Conservation (phyloP, 2,797 vertebrate genomes). For the Erpetoichthys calabaricus region DNA sequence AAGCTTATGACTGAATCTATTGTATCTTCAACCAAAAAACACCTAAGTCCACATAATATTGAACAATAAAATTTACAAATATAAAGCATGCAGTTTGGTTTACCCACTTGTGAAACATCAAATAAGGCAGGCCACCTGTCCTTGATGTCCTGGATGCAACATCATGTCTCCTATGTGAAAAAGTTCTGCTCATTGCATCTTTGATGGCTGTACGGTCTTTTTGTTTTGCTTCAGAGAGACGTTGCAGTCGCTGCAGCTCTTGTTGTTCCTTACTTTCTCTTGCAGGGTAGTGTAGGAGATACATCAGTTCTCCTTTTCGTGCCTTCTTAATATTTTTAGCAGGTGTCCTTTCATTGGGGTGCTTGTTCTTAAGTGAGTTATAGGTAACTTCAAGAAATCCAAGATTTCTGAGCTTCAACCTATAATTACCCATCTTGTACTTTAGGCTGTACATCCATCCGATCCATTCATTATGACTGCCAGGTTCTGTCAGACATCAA, state of each 20-base stretch:
- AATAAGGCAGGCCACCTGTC: conserved; percentile 19
- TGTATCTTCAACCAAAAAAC: conserved; percentile 5
- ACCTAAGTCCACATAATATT: conserved; percentile 11
- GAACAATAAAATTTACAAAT: conserved; percentile 8
- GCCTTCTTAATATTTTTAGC: conserved; percentile 16
- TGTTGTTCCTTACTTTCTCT: conserved; percentile 13
- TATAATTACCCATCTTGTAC: conserved; percentile 18
- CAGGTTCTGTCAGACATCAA: conserved; percentile 15
- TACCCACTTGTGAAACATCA: conserved; percentile 16
- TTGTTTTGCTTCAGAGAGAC: conserved; percentile 1
- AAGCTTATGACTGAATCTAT: neutral
- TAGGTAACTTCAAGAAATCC: conserved; percentile 16
- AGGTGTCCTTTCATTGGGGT: conserved; percentile 10
- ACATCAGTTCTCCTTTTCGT: conserved; percentile 16
- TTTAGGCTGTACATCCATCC: conserved; percentile 13
- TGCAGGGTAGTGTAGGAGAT: conserved; percentile 9
- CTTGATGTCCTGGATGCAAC: conserved; percentile 16
- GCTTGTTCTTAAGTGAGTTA: conserved; percentile 18
- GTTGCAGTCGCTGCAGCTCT: conserved; percentile 3
- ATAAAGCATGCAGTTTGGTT: conserved; percentile 6
- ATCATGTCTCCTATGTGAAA: conserved; percentile 13
- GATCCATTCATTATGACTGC: conserved; percentile 10
- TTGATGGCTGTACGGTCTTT: too few species aligned
- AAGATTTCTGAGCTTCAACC: conserved; percentile 11
- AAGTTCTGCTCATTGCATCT: conserved; percentile 6